phyloP scores from a whole-genome alignment of 2,113 vertebrate species.

The Clarias macrocephalus region DNA sequence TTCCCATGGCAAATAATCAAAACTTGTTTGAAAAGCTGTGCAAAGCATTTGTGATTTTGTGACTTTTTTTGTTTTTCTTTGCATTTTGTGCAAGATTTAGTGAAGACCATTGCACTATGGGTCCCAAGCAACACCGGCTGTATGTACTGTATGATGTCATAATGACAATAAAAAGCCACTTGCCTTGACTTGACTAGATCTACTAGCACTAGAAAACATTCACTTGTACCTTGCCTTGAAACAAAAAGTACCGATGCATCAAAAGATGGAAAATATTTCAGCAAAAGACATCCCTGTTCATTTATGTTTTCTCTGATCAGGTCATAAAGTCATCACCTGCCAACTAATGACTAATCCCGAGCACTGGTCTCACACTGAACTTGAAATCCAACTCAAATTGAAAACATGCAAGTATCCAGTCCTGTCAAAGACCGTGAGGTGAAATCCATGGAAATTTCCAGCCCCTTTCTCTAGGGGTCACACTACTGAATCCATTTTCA shows the following conservation, averaged over 20 bases:
- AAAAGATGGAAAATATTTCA: not conserved
- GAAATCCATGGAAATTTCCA: slow-evolving; percentile 20
- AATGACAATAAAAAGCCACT: too few relatives aligned
- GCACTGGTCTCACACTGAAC: not conserved
- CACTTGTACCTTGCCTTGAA: too few relatives aligned
- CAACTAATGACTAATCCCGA: not conserved
- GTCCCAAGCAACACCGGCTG: too few relatives aligned
- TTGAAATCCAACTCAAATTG: not conserved
- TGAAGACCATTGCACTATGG: too few relatives aligned
- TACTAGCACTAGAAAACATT: not conserved
- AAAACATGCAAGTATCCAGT: not conserved
- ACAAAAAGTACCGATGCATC: not conserved
- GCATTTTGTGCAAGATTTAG: too few relatives aligned
- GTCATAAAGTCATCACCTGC: not conserved
- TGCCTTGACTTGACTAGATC: too few relatives aligned
- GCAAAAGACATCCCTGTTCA: not conserved
- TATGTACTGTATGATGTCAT: too few relatives aligned
- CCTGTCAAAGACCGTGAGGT: not conserved
- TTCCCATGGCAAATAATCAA: too few relatives aligned
- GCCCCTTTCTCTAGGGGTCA: slow-evolving; percentile 44
- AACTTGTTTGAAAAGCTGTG: too few relatives aligned
- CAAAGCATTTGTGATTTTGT: too few relatives aligned
- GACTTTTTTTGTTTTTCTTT: too few relatives aligned
- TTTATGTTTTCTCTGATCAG: not conserved
- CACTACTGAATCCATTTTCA: slow-evolving; percentile 65